These are phyloP conservation scores for Tenualosa ilisha DNA, from an alignment of 2,797 vertebrate species.

Conservation along the genomic window DNA sequence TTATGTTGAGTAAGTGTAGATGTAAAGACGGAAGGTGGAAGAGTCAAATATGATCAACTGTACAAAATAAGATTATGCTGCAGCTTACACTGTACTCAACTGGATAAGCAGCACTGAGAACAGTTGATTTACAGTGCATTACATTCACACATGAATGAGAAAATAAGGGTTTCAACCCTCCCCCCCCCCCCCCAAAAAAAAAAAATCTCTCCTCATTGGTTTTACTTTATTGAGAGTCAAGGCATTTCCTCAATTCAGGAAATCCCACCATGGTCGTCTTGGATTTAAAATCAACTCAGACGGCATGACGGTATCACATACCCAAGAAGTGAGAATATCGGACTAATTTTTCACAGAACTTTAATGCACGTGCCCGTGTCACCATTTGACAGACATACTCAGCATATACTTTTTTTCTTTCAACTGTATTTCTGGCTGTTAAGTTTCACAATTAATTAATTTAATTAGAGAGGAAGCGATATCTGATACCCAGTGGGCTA, in stretches of 20 bases:
- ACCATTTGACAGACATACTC: background rate
- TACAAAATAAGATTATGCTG: background rate
- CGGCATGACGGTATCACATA: background rate
- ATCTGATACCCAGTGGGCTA: background rate
- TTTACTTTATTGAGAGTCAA: background rate
- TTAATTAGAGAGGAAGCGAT: background rate
- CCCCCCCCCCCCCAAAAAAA: background rate
- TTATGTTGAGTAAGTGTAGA: background rate
- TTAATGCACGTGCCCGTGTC: background rate
- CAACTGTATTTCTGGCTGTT: background rate
- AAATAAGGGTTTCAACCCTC: background rate
- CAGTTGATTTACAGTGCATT: background rate
- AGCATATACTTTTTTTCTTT: background rate
- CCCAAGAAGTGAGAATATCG: background rate
- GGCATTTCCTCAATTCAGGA: background rate
- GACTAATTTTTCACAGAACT: background rate
- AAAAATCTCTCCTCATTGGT: background rate
- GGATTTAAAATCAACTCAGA: background rate
- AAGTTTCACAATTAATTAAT: conserved; percentile 2
- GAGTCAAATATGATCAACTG: background rate
- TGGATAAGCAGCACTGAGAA: background rate
- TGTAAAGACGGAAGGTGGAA: background rate
- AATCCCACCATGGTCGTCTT: background rate
- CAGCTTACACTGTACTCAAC: background rate
- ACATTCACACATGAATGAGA: background rate